A percentile compares a stretch with the other conserved stretches of the same genome.
phyloP scores from a whole-genome alignment of 2,888 invertebrate genomes.

The Diloba caeruleocephala region DNA sequence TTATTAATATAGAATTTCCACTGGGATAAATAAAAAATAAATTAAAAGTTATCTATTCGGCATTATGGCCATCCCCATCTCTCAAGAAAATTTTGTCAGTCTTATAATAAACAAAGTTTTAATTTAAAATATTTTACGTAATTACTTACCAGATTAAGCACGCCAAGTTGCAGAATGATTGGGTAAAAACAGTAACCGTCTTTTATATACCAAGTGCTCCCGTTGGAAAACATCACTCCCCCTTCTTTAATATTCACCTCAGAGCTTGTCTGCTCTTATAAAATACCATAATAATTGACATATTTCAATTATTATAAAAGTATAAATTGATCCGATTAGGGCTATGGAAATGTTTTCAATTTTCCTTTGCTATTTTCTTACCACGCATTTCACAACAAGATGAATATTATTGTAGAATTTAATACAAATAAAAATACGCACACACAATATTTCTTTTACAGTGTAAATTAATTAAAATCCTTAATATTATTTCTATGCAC shows the following conservation, averaged over 20 bases:
- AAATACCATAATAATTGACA: constrained; percentile 80
- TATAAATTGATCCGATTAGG: constrained; percentile 73
- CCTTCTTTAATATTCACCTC: constrained; percentile 87
- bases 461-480: no score
- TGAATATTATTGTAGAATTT: neutral
- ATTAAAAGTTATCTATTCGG: no score
- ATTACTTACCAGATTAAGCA: constrained; percentile 49
- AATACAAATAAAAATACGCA: no score
- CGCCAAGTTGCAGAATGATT: constrained; percentile 60
- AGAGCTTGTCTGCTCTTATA: constrained; percentile 65
- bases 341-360: constrained; percentile 56
- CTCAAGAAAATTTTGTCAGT: no score
- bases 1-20: no score
- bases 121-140: neutral
- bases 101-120: no score
- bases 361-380: constrained; percentile 19
- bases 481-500: no score
- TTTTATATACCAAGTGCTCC: constrained; percentile 72
- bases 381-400: neutral
- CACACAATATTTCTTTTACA: no score
- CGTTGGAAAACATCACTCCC: constrained; percentile 73
- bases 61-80: no score
- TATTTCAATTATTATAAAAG: constrained; percentile 78
- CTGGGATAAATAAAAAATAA: no score
- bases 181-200: constrained; percentile 48